Base-by-base conservation (phyloP, 2,113 vertebrate genomes). In the Thinocorus orbignyianus region DNA sequence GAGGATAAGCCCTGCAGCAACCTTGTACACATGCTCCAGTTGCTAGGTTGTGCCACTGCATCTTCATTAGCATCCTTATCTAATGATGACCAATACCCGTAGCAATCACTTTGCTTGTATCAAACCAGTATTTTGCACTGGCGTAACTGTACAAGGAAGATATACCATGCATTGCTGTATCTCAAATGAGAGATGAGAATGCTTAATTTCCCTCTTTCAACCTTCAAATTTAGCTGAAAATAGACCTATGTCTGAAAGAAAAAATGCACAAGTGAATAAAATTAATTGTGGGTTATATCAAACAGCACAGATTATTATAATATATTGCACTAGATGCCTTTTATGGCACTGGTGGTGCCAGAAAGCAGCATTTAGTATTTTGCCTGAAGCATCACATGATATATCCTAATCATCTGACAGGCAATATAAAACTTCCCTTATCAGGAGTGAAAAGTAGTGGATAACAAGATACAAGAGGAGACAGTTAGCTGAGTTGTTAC, bases 11-110 rank as follows among this genome's bases (percentile, higher is more conserved):
- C 65, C 69, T 46, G 68, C 65, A 74, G 72, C 81, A 88, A 22
- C 69, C 76, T 6, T 24, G 57, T 10, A 51, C 42, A 26, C 20
- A 28, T n/a, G 51, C 51, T 86, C 15, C 52, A 44, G 66, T 58
- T 74, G 69, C 55, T 88, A n/a, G 71, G 46, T 66, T 73, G 76
- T 90, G 39, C 73, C 58, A 48, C 64, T 94, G 72, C 76, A 77
- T 81, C 86, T 94, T 88, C 80, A 60, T 96, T 81, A 85, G 35
- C 54, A 57, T 91, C 81, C 60, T 86, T 77, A 68, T 58, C 68
- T 81, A 71, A 35, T 77, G 73, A 84, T 0, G 4, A 30, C 42
- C 65, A 71, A 51, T 60, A 78, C 42, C 77, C 55, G 44, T 55
- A 74, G 72, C 80, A 62, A 64, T 76, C 57, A 18, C 57, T 91